phyloP scores from a whole-genome alignment of 1,140 invertebrate genomes.

The Trichonephila clavata region DNA sequence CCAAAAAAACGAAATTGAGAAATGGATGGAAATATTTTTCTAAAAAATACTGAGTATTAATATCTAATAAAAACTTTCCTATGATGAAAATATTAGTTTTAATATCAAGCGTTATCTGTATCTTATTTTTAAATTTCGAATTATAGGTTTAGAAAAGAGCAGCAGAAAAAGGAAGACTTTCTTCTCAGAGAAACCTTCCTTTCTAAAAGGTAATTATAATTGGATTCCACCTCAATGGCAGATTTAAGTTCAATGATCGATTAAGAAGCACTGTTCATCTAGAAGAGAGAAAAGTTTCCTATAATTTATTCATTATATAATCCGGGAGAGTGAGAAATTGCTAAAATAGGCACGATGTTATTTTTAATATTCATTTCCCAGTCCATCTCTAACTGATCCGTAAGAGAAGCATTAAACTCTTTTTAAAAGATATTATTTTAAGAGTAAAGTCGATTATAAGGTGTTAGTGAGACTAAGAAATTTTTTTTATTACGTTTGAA shows the following conservation, averaged over 20 bases:
- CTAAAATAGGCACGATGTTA: neutral
- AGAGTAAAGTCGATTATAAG: constrained; percentile 9
- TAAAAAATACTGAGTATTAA: neutral
- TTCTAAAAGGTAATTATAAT: constrained; percentile 54
- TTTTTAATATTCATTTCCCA: neutral
- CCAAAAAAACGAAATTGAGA: too few relatives aligned
- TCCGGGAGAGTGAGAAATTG: constrained; percentile 31
- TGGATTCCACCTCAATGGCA: constrained; percentile 24
- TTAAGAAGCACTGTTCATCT: constrained; percentile 17
- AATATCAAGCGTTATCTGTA: neutral
- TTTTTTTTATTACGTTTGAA: neutral
- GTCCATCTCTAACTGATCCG: neutral
- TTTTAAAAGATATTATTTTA: constrained; percentile 13
- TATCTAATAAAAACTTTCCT: neutral
- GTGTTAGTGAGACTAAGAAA: neutral
- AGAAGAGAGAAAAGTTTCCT: constrained; percentile 18
- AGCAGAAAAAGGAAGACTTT: neutral
- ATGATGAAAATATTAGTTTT: neutral
- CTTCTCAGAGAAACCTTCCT: constrained; percentile 4
- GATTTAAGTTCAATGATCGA: constrained; percentile 31
- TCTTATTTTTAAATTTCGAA: constrained; percentile 7
- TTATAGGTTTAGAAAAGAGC: neutral
- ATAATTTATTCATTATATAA: constrained; percentile 50
- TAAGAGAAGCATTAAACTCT: neutral
- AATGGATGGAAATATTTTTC: neutral